These are phyloP conservation scores for Biston stratarius DNA, from an alignment of 2,888 invertebrate genomes.

Conservation along the genomic window DNA sequence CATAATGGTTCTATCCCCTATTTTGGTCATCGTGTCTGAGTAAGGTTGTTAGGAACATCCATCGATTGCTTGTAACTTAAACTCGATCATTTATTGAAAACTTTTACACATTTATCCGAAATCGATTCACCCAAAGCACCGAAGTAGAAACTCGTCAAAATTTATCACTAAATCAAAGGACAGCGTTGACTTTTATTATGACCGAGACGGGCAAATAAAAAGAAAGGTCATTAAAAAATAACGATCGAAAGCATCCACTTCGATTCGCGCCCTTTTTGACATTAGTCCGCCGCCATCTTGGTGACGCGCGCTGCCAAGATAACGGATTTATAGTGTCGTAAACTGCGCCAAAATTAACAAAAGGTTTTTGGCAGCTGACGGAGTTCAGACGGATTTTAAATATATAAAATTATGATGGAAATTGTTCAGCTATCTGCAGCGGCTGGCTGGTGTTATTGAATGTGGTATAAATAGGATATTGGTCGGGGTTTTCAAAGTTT, in stretches of 20 bases:
- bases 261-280: conserved; percentile 69
- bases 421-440: conserved; percentile 27
- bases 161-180: conserved; percentile 34
- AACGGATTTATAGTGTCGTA: conserved; percentile 75
- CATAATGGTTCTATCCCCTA: no score
- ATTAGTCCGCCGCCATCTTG: conserved; percentile 66
- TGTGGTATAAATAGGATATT: conserved; percentile 45
- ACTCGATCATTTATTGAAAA: neutral
- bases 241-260: conserved; percentile 56
- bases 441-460: conserved; percentile 44
- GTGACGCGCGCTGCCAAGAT: conserved; percentile 66
- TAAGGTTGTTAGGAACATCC: no score
- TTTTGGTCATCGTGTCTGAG: no score
- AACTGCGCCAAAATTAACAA: conserved; percentile 80
- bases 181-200: conserved; percentile 32
- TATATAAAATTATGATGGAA: conserved; percentile 54
- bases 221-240: conserved; percentile 60
- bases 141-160: conserved; percentile 30
- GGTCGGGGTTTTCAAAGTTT: conserved; percentile 39
- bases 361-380: conserved; percentile 77
- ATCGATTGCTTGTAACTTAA: neutral
- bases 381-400: conserved; percentile 55
- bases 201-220: conserved; percentile 48
- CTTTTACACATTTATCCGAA: conserved; percentile 17
- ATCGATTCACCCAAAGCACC: conserved; percentile 26